Evolutionary conservation across 2,113 vertebrate species (phyloP), one percentile per base, ranked within the genome.

Genomic region (Athene noctua): DNA sequence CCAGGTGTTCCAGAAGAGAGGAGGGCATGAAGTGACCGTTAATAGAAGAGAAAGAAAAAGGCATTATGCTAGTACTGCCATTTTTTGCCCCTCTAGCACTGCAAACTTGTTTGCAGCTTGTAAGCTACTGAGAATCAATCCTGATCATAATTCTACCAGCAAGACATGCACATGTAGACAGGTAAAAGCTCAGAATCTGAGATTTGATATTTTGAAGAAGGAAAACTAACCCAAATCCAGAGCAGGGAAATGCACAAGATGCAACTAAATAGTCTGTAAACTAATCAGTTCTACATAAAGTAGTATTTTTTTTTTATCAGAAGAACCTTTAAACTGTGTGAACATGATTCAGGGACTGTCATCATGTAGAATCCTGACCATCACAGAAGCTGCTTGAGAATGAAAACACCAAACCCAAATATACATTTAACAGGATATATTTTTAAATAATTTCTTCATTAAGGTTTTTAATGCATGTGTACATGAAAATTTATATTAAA

Each of bases 401-500:
- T 59, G 74, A 96, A 95, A 92, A 94, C 89, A 49, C 80, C 40
- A 42, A 86, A 82, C 66, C 63, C 78, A 92, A 92, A 95, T 74
- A 80, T 92, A 97, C 88, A 95, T 90, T 93, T 86, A 94, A 95
- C 57, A 87, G 95, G 86, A 93, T 97, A 96, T 96, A 95, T 93
- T 98, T 97, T 96, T 91, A 97, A 95, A 97, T 97, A 63, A 91
- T 96, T 97, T 97, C 91, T 94, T 98, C 95, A 94, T 92, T 98
- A 97, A 97, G 96, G 93, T 98, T 97, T 93, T 98, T 97, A 98
- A 98, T 98, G 97, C 97, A 97, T 90, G 93, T 98, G 92, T 98
- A 98, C 97, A 98, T 98, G 95, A 98, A 97, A 97, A 97, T 97
- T 97, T 95, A 94, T 97, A 97, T 97, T 97, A 97, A 98, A 98